These are phyloP conservation scores for Macquaria ambigua DNA, from an alignment of 2,113 vertebrate genomes.

Conservation along the genomic window DNA sequence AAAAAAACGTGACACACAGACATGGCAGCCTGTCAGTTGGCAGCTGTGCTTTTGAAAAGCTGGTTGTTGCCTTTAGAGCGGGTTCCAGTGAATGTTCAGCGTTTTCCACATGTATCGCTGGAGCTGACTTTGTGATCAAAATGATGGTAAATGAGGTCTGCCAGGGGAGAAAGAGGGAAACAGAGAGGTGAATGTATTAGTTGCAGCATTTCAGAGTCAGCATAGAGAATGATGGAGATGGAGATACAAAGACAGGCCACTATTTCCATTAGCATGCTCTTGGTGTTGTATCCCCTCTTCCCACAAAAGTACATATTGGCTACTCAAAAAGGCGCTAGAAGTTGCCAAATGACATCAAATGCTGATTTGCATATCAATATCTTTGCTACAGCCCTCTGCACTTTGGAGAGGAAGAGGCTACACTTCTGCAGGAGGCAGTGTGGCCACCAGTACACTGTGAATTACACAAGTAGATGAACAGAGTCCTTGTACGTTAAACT, in stretches of 20 bases:
- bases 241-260: conserved; percentile 28
- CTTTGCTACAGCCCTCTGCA: conserved; percentile 24
- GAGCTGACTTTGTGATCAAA: conserved; percentile 59
- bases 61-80: conserved; percentile 38
- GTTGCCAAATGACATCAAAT: conserved; percentile 49
- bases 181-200: conserved; percentile 54
- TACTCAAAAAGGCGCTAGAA: background rate
- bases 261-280: conserved; percentile 55
- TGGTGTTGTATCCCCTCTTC: conserved; percentile 16
- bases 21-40: conserved; percentile 49
- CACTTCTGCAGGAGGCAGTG: background rate
- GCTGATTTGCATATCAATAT: conserved; percentile 48
- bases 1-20: conserved; percentile 11
- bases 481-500: background rate
- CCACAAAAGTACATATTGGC: conserved; percentile 29
- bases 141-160: conserved; percentile 58
- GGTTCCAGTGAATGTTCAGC: conserved; percentile 25
- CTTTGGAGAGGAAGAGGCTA: conserved; percentile 3
- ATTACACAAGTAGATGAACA: background rate
- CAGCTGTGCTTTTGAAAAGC: conserved; percentile 60
- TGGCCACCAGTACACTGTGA: background rate
- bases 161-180: conserved; percentile 47
- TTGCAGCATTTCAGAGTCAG: conserved; percentile 40
- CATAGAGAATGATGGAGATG: conserved; percentile 38
- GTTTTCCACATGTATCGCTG: conserved; percentile 16